Base-by-base conservation (phyloP, 2,113 vertebrate genomes). In the Glaucomys volans region DNA sequence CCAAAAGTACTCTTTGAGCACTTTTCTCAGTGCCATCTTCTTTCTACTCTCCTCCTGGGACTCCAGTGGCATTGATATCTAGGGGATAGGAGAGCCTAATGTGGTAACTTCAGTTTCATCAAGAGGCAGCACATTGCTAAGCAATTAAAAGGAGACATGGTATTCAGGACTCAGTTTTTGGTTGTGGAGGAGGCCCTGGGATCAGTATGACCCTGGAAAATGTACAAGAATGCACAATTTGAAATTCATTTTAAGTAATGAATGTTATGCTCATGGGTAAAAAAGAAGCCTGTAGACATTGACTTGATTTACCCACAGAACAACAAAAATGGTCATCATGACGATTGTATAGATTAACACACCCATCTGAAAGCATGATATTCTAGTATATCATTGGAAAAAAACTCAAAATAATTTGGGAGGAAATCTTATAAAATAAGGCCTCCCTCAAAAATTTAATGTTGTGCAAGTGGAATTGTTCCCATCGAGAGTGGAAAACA, bases 141-240 rank as follows among this genome's bases (percentile, higher is more conserved):
- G 11, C n/a, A 59, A 37, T 30, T 50, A 22, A 59, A 42, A 57
- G 32, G 47, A 64, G 37, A 37, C 0, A 0, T 47, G 42, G 32
- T 69, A n/a, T 44, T 80, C 74, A 91, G 42, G 44, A 83, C 28
- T 85, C 84, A 84, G 50, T 18, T 81, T 18, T 83, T 82, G 17
- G 22, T n/a, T 84, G 8, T 76, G 8, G 79, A 90, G 88, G 30
- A 84, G 11, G 28, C 11, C 14, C 4, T 54, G 62, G 5, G 20
- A 47, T 95, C 44, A 74, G 54, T 64, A 35, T 40, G 24, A 86
- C 18, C 76, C 50, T 80, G 42, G 81, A 50, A 97, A 95, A 77
- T 72, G 69, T 35, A 32, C 30, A 76, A 59, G 4, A 62, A 44
- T 12, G 4, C 16, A 13, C 8, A 79, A 83, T 88, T 79, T 9